Evolutionary conservation across 2,888 invertebrate species (phyloP), one percentile per base, ranked within the genome.

Genomic region (Galeopsomyia nigrocyanea): DNA sequence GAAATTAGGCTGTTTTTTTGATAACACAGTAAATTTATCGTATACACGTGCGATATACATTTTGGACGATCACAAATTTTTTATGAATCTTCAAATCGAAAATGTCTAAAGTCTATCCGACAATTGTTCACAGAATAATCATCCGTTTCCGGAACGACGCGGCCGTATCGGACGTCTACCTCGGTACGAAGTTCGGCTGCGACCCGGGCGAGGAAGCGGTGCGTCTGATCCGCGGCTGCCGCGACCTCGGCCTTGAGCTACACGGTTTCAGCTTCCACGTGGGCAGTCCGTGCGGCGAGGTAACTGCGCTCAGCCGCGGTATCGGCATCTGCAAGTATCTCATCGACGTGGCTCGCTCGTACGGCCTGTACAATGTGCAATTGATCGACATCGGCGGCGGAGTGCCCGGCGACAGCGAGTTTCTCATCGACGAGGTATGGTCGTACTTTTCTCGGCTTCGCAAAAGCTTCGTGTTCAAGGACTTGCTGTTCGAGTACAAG

Each of bases 341-440:
- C 60, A 89, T 90, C 81, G 87, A 89, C 71, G 79, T 87, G 39
- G 89, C 87, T 0, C 79, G 81, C 39, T 78, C 84, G 5, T 80
- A 89, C 60, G 91, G 90, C 16, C 89, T 88, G 80, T 77, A 87
- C 16, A 87, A 90, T 81, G 82, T 85, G 21, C 81, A 89, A 49
- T 81, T 92, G 61, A 81, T 85, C 68, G 91, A 92, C 80, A 88
- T 91, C 76, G 91, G 91, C 2, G 91, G 91, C 13, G 91, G 91
- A 55, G 90, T 89, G 78, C 88, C 89, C 17, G 90, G 90, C 1
- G 79, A 81, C 10, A 83, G 80, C 6, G 84, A 83, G 51, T 76
- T 86, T 61, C 78, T 86, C 14, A 86, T 90, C 71, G 84, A 87
- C 68, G 86, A 88, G 83, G 88, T 89, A 78, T 71, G 71, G 62